Evolutionary conservation across 2,888 invertebrate species (phyloP).

Genomic region (Drosophila meridionalis): DNA sequence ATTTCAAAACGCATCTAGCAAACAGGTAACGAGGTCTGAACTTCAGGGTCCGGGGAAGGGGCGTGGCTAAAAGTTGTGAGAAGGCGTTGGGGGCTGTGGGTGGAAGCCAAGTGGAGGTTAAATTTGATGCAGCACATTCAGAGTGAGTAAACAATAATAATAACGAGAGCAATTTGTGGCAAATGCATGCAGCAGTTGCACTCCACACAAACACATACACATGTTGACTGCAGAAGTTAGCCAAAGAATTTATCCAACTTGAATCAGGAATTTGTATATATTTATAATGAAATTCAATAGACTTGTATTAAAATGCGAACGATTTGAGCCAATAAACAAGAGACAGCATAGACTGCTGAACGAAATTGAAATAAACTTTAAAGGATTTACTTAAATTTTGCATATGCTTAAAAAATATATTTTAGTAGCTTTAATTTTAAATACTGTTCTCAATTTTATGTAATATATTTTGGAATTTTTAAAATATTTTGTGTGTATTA

Average conservation of each 20-base stretch:
- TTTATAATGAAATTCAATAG: not conserved
- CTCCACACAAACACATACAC: not conserved
- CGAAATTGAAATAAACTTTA: not conserved
- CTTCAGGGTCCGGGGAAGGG: constrained; percentile 1
- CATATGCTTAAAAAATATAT: not conserved
- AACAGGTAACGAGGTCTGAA: constrained; percentile 43
- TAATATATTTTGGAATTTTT: too few relatives aligned
- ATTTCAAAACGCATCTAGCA: constrained; percentile 66
- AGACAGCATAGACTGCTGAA: not conserved
- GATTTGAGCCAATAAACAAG: not conserved
- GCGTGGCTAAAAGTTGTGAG: constrained; percentile 5
- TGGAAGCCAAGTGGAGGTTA: constrained; percentile 3
- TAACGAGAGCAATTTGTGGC: constrained; percentile 42
- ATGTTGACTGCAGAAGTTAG: not conserved
- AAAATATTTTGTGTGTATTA: too few relatives aligned
- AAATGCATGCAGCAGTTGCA: constrained; percentile 10
- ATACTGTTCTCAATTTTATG: not conserved
- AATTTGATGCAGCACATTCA: constrained; percentile 32
- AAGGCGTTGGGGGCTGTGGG: not conserved
- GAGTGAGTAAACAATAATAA: constrained; percentile 58
- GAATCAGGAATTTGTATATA: not conserved
- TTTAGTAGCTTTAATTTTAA: not conserved
- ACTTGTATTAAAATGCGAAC: not conserved
- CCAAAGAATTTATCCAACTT: not conserved
- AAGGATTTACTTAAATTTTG: not conserved